Evolutionary conservation across 2,888 invertebrate species (phyloP), one percentile per base, ranked within the genome.

Genomic region (Amphimallon solstitiale): DNA sequence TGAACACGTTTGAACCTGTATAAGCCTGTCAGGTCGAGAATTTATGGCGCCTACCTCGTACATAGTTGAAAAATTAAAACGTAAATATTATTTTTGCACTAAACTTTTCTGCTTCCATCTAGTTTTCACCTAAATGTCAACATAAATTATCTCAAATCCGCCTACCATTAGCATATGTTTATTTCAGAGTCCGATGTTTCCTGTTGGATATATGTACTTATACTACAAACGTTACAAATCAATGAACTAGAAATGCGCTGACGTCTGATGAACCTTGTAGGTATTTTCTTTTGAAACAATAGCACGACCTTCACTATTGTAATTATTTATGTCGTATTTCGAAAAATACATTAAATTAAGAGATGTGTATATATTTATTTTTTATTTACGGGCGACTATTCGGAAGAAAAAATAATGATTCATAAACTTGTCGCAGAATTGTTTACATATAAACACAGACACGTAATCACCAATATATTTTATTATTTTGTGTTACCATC

Each of bases 361-460:
- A n/a, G n/a, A n/a, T n/a, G n/a, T n/a, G n/a, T n/a, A n/a, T n/a
- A n/a, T n/a, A n/a, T n/a, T n/a, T n/a, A n/a, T n/a, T n/a, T n/a
- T n/a, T n/a, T n/a, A n/a, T n/a, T n/a, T n/a, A n/a, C n/a, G n/a
- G n/a, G n/a, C n/a, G n/a, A n/a, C n/a, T n/a, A n/a, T n/a, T n/a
- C n/a, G n/a, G n/a, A n/a, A n/a, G n/a, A n/a, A n/a, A n/a, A n/a
- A n/a, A 7, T 29, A 49, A 12, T 12, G n/a, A 46, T 46, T 19
- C 10, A 15, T 19, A 3, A 15, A 10, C 3, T 19, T 46, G 19
- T 46, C 45, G 19, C 45, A 15, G 14, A 52, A 52, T 15, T 43
- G 43, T 59, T 59, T 40, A 40, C 56, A 56, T 56, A 40, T 40
- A 56, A 38, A 51, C 34, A 17, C 34, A 38, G 38, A 54, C 38